Conservation (phyloP, 2,797 vertebrate genomes). For the Peromyscus melanophrys region DNA sequence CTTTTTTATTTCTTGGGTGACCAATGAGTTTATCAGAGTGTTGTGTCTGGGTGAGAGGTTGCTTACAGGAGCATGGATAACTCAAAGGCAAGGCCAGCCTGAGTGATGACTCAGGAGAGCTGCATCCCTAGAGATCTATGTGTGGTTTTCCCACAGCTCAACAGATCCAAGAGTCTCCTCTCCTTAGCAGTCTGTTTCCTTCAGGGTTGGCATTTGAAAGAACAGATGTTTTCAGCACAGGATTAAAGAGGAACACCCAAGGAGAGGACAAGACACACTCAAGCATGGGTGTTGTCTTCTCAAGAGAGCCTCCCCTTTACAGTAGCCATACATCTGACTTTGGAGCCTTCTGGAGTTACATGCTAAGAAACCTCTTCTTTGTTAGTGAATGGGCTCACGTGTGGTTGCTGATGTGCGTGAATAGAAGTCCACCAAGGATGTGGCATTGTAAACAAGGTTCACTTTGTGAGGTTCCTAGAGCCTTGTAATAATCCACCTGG, state of each 20-base stretch:
- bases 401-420: neutral
- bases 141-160: neutral
- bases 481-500: neutral
- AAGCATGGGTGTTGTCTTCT: neutral
- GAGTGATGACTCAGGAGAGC: neutral
- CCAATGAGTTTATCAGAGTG: neutral
- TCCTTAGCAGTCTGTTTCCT: neutral
- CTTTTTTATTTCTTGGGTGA: neutral
- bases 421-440: too few species aligned
- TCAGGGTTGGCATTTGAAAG: neutral
- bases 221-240: neutral
- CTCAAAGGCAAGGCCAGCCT: neutral
- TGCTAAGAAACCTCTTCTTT: neutral
- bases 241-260: neutral
- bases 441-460: neutral
- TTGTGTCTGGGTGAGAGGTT: neutral
- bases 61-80: neutral
- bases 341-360: neutral
- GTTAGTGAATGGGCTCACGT: neutral
- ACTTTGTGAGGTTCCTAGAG: neutral
- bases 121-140: neutral
- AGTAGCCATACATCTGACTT: neutral
- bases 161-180: neutral
- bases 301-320: neutral
- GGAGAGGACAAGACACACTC: neutral